These are phyloP conservation scores for Agapostemon virescens DNA, from an alignment of 2,888 invertebrate species.

Conservation along the genomic window DNA sequence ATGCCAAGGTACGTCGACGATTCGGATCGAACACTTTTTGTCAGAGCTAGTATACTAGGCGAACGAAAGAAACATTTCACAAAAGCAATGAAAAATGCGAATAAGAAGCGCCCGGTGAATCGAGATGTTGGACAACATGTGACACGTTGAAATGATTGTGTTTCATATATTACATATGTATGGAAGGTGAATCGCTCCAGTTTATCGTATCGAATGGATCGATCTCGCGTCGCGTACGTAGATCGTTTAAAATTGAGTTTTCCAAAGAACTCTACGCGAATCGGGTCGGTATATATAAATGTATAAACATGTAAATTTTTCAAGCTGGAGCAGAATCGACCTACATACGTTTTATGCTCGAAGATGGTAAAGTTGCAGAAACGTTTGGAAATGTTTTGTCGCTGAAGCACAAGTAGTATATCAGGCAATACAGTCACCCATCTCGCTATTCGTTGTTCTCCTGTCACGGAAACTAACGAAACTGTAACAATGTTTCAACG, in stretches of 20 bases:
- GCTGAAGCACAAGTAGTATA: conserved; percentile 41
- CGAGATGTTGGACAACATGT: conserved; percentile 49
- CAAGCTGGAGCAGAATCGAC: conserved; percentile 4
- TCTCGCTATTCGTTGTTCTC: conserved; percentile 38
- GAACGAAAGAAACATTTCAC: conserved; percentile 63
- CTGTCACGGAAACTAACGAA: conserved; percentile 5
- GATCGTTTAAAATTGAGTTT: background rate
- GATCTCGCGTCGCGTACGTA: background rate
- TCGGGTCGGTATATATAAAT: no score
- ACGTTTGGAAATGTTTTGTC: conserved; percentile 55
- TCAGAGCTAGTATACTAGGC: conserved; percentile 53
- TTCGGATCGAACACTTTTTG: background rate
- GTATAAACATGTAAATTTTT: no score
- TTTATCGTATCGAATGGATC: background rate
- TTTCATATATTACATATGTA: conserved; percentile 48
- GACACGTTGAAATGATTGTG: conserved; percentile 47
- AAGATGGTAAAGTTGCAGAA: conserved; percentile 6
- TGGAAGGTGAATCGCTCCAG: background rate
- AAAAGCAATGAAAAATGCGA: conserved; percentile 60
- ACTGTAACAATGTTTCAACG: background rate
- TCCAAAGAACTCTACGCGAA: background rate
- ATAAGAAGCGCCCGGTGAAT: conserved; percentile 65
- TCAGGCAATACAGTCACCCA: conserved; percentile 27
- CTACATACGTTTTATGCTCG: conserved; percentile 1
- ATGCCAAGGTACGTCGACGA: background rate